These are phyloP conservation scores for Musca domestica DNA, from an alignment of 1,140 invertebrate genomes.

Conservation along the genomic window DNA sequence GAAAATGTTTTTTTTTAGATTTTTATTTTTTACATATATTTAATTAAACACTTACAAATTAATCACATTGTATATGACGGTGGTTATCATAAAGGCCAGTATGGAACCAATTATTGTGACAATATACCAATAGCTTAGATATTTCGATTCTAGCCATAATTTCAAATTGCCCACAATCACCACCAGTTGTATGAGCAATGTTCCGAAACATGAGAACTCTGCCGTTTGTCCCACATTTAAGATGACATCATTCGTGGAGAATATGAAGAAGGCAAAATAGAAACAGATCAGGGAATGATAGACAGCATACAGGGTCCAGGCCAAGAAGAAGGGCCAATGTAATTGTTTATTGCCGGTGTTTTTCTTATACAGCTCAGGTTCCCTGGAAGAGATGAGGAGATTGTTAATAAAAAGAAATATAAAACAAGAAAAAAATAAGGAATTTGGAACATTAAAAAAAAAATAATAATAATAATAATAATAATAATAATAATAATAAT, in stretches of 20 bases:
- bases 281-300: slow-evolving; percentile 58
- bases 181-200: slow-evolving; percentile 56
- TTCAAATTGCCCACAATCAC: slow-evolving; percentile 59
- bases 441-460: slow-evolving; percentile 15
- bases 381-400: slow-evolving; percentile 50
- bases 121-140: slow-evolving; percentile 64
- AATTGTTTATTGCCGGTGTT: slow-evolving; percentile 68
- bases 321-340: slow-evolving; percentile 61
- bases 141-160: slow-evolving; percentile 65
- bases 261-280: slow-evolving; percentile 51
- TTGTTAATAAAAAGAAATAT: too few relatives aligned
- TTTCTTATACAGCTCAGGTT: slow-evolving; percentile 68
- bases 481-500: not conserved
- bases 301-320: slow-evolving; percentile 64
- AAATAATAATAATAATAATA: not conserved
- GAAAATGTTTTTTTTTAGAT: not conserved
- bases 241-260: slow-evolving; percentile 53
- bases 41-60: slow-evolving; percentile 57
- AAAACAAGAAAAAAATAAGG: too few relatives aligned
- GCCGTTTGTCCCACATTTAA: slow-evolving; percentile 53
- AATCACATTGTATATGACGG: slow-evolving; percentile 61
- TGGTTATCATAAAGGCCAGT: slow-evolving; percentile 60
- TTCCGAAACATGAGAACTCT: slow-evolving; percentile 57
- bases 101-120: slow-evolving; percentile 61
- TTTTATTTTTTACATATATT: not conserved